Evolutionary conservation across 1,140 invertebrate genomes (phyloP).

Genomic region (Drosophila ohnishii): DNA sequence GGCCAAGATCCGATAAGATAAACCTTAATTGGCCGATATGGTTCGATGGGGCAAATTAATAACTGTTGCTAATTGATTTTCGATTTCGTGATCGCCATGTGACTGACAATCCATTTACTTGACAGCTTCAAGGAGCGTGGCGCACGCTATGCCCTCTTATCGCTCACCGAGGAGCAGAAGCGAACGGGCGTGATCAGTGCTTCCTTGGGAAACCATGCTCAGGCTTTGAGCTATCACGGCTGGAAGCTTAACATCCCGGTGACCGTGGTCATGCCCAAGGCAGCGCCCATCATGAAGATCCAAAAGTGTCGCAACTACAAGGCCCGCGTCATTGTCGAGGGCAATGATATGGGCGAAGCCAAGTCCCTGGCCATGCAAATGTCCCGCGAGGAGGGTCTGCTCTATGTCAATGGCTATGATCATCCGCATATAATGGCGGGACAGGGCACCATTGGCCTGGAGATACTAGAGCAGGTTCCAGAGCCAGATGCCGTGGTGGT

Average conservation of each 20-base stretch:
- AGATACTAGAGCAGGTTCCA: conserved; percentile 93
- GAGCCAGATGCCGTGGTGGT: conserved; percentile 91
- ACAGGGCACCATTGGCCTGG: conserved; percentile 95
- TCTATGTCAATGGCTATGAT: conserved; percentile 93
- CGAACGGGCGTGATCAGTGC: conserved; percentile 93
- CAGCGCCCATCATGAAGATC: conserved; percentile 97
- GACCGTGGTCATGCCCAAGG: conserved; percentile 96
- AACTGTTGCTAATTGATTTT: conserved; percentile 55
- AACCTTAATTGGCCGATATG: conserved; percentile 22
- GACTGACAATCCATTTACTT: conserved; percentile 14
- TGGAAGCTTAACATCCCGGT: conserved; percentile 90
- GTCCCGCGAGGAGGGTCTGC: conserved; percentile 87
- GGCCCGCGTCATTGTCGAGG: conserved; percentile 92
- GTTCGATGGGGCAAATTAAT: conserved; percentile 45
- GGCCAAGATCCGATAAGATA: conserved; percentile 62
- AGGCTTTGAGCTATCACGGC: conserved; percentile 95
- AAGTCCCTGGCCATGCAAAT: conserved; percentile 90
- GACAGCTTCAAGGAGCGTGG: conserved; percentile 96
- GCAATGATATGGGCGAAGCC: conserved; percentile 93
- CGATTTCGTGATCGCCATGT: conserved; percentile 23
- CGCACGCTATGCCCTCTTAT: conserved; percentile 92
- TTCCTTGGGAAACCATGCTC: conserved; percentile 95
- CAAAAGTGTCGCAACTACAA: conserved; percentile 92
- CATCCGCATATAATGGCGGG: conserved; percentile 97
- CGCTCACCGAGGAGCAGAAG: conserved; percentile 89